Base-by-base conservation (phyloP, 2,888 invertebrate species). In the Epinotia bilunana region DNA sequence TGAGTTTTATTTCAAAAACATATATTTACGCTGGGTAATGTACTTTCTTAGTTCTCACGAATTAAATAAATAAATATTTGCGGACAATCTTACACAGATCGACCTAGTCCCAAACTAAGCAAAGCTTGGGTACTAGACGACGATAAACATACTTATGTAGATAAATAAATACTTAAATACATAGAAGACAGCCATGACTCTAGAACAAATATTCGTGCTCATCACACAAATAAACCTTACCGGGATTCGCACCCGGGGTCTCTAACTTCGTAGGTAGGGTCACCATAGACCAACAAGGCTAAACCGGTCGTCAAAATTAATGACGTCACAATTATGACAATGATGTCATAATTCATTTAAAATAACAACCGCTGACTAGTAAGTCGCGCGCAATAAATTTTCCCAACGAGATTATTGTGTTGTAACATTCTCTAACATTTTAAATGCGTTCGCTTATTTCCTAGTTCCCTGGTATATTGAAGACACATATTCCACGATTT, bases 401-500 rank as follows among this genome's bases (percentile, higher is more conserved):
- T 69, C 20, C 39, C n/a, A 70, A 39, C 43, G 65, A 63, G 23
- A 74, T 70, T 68, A 63, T 64, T 63, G 46, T 46, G 60, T 61
- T 53, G 13, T 43, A 65, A 62, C 28, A 46, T 71, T 71, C 71
- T 75, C 57, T 72, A 65, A 28, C 67, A 49, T 62, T 67, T 64
- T 53, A 58, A 69, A 69, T 20, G 9, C 39, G 33, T 13, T 57
- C 39, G 33, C 33, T 39, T 39, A 57, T 46, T 69, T 60, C 58
- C 46, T 60, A 46, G 69, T 60, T 58, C 23, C 43, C 69, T 60
- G 39, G 58, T 46, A 69, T 69, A 60, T 58, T 12, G 23, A 46
- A 43, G n/a, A 43, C 43, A 58, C 58, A 69, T 58, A 58, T 58
- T 69, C n/a, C 57, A 20, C n/a, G 81, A 76, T 76, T 79, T 81